Evolutionary conservation across 1,140 invertebrate genomes (phyloP).

Genomic region (Drosophila tsacasi): DNA sequence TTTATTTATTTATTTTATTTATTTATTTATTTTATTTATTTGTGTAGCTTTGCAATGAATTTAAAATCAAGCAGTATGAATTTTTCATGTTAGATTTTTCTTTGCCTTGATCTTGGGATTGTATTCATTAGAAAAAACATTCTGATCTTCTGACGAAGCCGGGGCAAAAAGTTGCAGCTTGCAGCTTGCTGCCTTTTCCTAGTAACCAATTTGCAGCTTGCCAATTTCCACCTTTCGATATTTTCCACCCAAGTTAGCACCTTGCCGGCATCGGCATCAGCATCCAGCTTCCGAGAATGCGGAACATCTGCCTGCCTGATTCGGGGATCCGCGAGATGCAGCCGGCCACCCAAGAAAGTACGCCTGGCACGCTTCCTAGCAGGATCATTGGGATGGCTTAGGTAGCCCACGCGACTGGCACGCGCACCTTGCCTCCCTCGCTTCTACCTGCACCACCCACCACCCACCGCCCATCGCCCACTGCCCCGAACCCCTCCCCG

Average conservation of each 20-base stretch:
- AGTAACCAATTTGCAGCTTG: constrained; percentile 69
- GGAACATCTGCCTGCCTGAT: constrained; percentile 70
- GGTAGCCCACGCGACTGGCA: constrained; percentile 75
- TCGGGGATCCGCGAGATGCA: constrained; percentile 40
- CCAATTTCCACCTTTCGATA: constrained; percentile 60
- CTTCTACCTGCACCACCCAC: constrained; percentile 14
- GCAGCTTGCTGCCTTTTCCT: constrained; percentile 59
- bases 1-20: too few species aligned
- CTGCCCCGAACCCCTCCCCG: constrained; percentile 11
- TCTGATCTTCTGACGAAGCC: constrained; percentile 6
- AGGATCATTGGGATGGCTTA: constrained; percentile 44
- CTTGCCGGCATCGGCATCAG: constrained; percentile 26
- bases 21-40: too few species aligned
- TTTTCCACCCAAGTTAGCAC: constrained; percentile 63
- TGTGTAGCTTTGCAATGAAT: too few species aligned
- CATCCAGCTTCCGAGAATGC: constrained; percentile 67
- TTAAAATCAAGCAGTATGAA: not conserved
- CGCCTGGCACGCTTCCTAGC: constrained; percentile 70
- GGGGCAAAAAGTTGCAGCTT: constrained; percentile 62
- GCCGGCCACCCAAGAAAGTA: constrained; percentile 66
- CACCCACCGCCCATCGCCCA: constrained; percentile 25
- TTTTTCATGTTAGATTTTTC: not conserved
- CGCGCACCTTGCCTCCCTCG: constrained; percentile 58
- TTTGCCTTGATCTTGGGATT: not conserved
- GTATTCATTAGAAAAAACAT: constrained; percentile 13